Base-by-base conservation (phyloP, 2,113 vertebrate genomes). In the Willisornis vidua region DNA sequence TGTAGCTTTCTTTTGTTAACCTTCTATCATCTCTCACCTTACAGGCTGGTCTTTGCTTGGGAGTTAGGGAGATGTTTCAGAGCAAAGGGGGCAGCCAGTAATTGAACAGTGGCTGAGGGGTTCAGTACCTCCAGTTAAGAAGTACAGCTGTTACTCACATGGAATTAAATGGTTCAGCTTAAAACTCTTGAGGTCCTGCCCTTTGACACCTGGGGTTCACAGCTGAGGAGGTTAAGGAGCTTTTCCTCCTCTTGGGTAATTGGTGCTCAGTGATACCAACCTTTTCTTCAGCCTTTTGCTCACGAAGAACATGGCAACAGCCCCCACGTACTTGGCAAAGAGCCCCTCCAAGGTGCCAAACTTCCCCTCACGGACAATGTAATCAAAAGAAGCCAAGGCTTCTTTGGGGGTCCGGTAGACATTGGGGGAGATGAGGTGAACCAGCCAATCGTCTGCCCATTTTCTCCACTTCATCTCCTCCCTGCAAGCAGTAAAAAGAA, bases 381-480 rank as follows among this genome's bases (percentile, higher is more conserved):
- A 99, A 95, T 99, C 98, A 3, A 99, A 99, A 66, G 99, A 99
- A 0, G 99, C 98, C 97, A 99, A 88, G 45, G 99, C 98, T 93
- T 99, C 99, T 0, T 94, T 71, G 1, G 98, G 98, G 0, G 99
- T 99, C 7, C 99, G 98, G 97, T 99, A 99, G 79, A 99, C 99
- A 1, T 99, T 99, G 76, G 99, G 99, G 7, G 99, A 99, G 92
- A 99, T 99, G 43, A 99, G 99, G 88, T 99, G 99, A 52, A 99
- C 99, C 25, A 99, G 98, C 99, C 99, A 99, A 61, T 99, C 98
- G 1, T 99, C 99, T 3, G 98, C 98, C 99, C 99, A 99, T 90
- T 98, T 97, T 37, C 99, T 98, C 99, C 99, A 99, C 93, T 99
- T 99, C 97, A 99, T 99, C 96, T 99, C 99, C 90, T 99, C 99